Evolutionary conservation across 2,888 invertebrate genomes (phyloP).

Genomic region (Torymus tubicola): DNA sequence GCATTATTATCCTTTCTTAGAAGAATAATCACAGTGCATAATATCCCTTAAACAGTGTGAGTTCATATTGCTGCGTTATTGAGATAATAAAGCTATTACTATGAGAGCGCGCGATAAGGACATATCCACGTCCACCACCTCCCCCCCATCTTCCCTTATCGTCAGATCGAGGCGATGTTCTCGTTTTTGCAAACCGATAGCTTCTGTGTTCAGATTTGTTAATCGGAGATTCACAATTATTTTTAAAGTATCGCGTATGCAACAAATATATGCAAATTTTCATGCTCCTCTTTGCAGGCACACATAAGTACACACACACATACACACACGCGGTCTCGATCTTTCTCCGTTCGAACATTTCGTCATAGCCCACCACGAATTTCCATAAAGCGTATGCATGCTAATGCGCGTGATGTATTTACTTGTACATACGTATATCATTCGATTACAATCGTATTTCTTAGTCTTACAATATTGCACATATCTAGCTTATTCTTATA

Average conservation of each 20-base stretch:
- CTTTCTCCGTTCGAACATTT: slow-evolving; percentile 10
- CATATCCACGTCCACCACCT: too few relatives aligned
- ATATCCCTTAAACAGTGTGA: background rate
- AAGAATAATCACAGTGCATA: slow-evolving; percentile 4
- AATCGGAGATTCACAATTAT: too few relatives aligned
- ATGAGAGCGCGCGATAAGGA: slow-evolving; percentile 14
- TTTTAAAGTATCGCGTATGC: too few relatives aligned
- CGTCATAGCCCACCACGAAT: slow-evolving; percentile 2
- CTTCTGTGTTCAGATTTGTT: too few relatives aligned
- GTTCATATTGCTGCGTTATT: slow-evolving; percentile 28
- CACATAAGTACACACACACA: background rate
- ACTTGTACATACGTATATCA: slow-evolving; percentile 2
- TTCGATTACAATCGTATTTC: background rate
- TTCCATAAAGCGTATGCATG: slow-evolving; percentile 2
- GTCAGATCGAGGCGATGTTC: background rate
- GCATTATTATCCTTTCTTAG: background rate
- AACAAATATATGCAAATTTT: too few relatives aligned
- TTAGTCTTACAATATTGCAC: slow-evolving; percentile 19
- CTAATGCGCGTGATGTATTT: background rate
- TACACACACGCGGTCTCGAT: background rate
- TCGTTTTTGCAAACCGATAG: too few relatives aligned
- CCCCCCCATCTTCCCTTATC: background rate
- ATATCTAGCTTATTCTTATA: background rate
- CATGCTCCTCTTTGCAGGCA: too few relatives aligned
- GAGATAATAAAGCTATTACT: slow-evolving; percentile 33